These are phyloP conservation scores for Palythoa heliodiscus DNA, from an alignment of 92 coral and sea anemone species.

Conservation along the genomic window DNA sequence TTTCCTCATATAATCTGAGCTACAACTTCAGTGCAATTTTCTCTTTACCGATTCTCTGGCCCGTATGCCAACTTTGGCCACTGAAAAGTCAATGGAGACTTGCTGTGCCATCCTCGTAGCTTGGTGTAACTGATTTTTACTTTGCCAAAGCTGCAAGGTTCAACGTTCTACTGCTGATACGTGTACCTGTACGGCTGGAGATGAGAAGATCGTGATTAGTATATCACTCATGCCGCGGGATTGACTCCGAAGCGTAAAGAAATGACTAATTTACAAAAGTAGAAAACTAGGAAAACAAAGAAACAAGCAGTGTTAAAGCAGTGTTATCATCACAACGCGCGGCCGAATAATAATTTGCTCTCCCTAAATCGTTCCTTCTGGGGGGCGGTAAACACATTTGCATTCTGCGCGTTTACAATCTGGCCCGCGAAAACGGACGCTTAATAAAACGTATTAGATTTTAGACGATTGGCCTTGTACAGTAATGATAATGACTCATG, in stretches of 20 bases:
- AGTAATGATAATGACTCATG: too few relatives aligned
- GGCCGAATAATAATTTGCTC: too few relatives aligned
- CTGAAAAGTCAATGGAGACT: neutral
- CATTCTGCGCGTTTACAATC: too few relatives aligned
- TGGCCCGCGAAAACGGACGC: too few relatives aligned
- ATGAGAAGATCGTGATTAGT: neutral
- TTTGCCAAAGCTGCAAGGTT: constrained; percentile 80
- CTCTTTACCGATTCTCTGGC: neutral
- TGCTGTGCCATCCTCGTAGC: neutral
- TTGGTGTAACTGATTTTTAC: neutral
- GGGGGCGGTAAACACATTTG: too few relatives aligned
- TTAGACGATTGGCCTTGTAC: too few relatives aligned
- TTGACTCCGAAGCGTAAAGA: neutral
- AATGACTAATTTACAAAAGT: neutral
- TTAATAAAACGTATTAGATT: too few relatives aligned
- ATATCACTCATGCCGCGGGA: neutral
- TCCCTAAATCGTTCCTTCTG: too few relatives aligned
- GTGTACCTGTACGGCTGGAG: constrained; percentile 65
- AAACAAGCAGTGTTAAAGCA: too few relatives aligned
- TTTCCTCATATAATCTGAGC: neutral
- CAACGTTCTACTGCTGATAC: constrained; percentile 72
- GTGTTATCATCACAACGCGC: too few relatives aligned
- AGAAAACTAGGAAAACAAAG: neutral
- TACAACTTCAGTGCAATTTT: neutral
- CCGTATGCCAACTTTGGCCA: neutral